Conservation (phyloP, 2,113 vertebrate species). For the Spilogale gracilis region DNA sequence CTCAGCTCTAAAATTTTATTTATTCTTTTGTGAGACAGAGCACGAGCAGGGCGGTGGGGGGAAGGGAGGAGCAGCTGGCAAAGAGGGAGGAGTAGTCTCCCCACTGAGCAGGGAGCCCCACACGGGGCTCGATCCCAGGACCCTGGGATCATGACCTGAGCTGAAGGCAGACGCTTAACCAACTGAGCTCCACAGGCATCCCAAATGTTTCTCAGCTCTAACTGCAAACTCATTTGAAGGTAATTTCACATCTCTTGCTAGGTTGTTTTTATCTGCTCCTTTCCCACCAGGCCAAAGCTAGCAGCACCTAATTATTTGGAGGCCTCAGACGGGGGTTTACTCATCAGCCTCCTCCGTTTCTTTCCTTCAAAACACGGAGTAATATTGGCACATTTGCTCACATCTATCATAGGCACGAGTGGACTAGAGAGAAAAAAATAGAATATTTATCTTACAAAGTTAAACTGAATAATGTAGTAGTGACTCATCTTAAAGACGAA, state of each 20-base stretch:
- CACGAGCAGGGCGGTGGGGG: too few relatives aligned
- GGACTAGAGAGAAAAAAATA: background rate
- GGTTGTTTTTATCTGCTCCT: background rate
- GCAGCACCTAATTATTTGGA: background rate
- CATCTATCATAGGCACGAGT: background rate
- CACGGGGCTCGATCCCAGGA: too few relatives aligned
- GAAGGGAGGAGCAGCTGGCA: too few relatives aligned
- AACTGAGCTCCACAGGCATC: too few relatives aligned
- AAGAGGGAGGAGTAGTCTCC: too few relatives aligned
- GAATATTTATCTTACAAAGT: background rate
- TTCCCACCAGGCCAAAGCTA: background rate
- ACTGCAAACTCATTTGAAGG: background rate
- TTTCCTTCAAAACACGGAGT: background rate
- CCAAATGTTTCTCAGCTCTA: background rate
- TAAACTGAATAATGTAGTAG: background rate
- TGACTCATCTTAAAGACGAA: background rate
- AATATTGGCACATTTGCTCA: background rate
- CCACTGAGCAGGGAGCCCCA: too few relatives aligned
- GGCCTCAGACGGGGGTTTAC: background rate
- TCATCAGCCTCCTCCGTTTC: background rate
- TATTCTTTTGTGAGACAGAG: too few relatives aligned
- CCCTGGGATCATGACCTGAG: too few relatives aligned
- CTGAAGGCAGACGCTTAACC: too few relatives aligned
- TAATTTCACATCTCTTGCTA: background rate
- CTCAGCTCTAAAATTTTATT: background rate